Evolutionary conservation across 2,797 vertebrate genomes (phyloP).

Genomic region (Rhynchonycteris naso): DNA sequence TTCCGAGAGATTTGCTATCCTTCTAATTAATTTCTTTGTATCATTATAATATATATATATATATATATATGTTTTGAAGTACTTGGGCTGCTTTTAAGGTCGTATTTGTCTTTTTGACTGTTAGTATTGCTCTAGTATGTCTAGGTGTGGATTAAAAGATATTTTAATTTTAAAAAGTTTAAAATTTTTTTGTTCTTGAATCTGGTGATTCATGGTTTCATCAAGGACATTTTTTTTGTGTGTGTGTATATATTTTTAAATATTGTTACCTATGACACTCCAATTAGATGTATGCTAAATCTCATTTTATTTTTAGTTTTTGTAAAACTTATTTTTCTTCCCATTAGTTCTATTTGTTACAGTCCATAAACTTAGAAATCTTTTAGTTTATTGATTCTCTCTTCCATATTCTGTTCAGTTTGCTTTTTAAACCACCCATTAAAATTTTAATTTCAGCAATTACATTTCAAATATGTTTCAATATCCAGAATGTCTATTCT

Average conservation of each 20-base stretch:
- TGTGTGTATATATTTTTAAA: conserved; percentile 17
- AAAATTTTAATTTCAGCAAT: conserved; percentile 17
- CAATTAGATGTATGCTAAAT: neutral
- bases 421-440: neutral
- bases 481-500: neutral
- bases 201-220: neutral
- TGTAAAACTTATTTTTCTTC: conserved; percentile 2
- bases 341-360: neutral
- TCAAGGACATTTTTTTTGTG: neutral
- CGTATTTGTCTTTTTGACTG: neutral
- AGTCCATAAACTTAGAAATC: neutral
- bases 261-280: neutral
- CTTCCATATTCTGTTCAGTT: neutral
- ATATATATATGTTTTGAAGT: neutral
- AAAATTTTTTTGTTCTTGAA: neutral
- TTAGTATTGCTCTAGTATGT: neutral
- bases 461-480: neutral
- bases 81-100: neutral
- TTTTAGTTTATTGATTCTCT: neutral
- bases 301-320: neutral
- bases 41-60: neutral
- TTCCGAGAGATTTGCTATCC: neutral
- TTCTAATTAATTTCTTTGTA: conserved; percentile 31
- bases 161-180: neutral
- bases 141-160: neutral